Evolutionary conservation across 2,888 invertebrate genomes (phyloP), one percentile per base, ranked within the genome.

Genomic region (Leistus spinibarbis): DNA sequence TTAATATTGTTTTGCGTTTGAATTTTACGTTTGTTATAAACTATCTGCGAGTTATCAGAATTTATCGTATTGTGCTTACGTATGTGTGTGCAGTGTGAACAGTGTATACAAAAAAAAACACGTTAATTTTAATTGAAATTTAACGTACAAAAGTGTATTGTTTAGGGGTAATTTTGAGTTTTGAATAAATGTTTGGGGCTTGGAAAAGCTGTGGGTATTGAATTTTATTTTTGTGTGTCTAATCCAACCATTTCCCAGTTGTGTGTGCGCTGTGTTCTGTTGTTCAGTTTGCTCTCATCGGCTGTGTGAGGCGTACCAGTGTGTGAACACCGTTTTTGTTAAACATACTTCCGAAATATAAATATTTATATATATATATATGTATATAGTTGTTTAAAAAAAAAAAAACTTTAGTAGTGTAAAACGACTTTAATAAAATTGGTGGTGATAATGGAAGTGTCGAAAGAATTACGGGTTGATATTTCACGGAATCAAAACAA

Each of bases 401-500:
- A n/a, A n/a, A 1, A 40, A 40, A 40, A 40, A 40, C 40, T 40
- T 13, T 40, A 40, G 40, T 40, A n/a, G 40, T 40, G 7, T 40
- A 7, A 20, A 19, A 60, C 17, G 20, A 60, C 40, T 40, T 40
- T 10, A 7, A 7, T 3, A 60, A 60, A 19, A 19, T 60, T 54
- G 54, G 53, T n/a, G 10, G 13, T 13, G 76, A 81, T 83, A 81
- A 79, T 85, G 81, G 84, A 85, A 80, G 82, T 86, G 74, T 81
- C 83, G 16, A 83, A 84, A 79, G 83, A 83, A 78, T 79, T 86
- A 76, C 85, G 84, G 79, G 80, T 78, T 75, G 82, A 83, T 78
- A 83, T 86, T 64, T 83, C 84, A 79, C 78, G 78, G 64, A 85
- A 84, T 79, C 85, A 86, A 80, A 82, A 80, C 73, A 82, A 83